These are phyloP conservation scores for Gymnoscopelus microlampas DNA, from an alignment of 2,797 vertebrate species.

Conservation along the genomic window DNA sequence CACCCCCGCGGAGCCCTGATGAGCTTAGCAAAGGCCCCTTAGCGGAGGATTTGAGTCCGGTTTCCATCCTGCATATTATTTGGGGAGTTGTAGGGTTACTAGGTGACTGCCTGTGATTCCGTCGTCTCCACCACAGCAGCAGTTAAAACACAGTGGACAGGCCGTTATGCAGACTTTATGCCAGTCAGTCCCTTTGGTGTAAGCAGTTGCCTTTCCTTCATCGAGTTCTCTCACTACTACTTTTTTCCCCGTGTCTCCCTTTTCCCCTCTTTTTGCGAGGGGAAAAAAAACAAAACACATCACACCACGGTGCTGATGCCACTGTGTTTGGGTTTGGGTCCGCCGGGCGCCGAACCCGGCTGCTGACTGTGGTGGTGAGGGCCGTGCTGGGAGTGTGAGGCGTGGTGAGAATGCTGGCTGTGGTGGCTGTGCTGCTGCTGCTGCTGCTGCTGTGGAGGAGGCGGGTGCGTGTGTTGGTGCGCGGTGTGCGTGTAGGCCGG, in stretches of 20 bases:
- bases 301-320: conserved; percentile 98
- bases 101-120: conserved; percentile 63
- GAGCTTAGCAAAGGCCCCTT: conserved; percentile 70
- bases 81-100: conserved; percentile 65
- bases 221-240: conserved; percentile 31
- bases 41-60: conserved; percentile 74
- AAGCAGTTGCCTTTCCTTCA: conserved; percentile 64
- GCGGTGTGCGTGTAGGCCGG: conserved; percentile 75
- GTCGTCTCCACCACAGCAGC: conserved; percentile 75
- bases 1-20: conserved; percentile 49
- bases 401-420: conserved; percentile 81
- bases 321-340: conserved; percentile 93
- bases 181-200: conserved; percentile 81
- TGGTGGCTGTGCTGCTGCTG: conserved; percentile 73
- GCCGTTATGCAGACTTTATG: conserved; percentile 69
- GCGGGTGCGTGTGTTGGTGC: conserved; percentile 55
- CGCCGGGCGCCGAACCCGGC: conserved; percentile 77
- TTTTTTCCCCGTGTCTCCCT: background rate
- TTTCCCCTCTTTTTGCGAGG: background rate
- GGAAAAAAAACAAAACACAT: conserved; percentile 34
- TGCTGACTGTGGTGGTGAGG: conserved; percentile 81
- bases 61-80: conserved; percentile 73
- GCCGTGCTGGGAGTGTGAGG: conserved; percentile 80
- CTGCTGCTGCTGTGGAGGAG: conserved; percentile 15
- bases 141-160: conserved; percentile 79